Conservation (phyloP, 2,113 vertebrate species). For the Coryphaenoides rupestris region DNA sequence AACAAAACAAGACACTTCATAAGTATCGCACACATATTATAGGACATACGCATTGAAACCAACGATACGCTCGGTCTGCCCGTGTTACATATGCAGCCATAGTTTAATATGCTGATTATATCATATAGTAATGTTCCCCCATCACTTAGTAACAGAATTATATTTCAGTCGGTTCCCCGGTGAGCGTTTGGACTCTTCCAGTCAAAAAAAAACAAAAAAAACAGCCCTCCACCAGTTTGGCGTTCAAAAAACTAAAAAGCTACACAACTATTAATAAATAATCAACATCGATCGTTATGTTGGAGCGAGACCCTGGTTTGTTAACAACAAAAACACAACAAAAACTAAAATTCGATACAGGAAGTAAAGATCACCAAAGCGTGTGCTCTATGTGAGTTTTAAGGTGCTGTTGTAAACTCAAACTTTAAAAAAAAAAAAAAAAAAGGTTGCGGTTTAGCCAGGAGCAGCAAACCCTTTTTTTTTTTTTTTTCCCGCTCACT, state of each 20-base stretch:
- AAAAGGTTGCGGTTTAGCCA: conserved; percentile 37
- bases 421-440: too few relatives aligned
- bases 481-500: too few relatives aligned
- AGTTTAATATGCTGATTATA: conserved; percentile 52
- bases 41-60: conserved; percentile 65
- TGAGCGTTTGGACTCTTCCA: conserved; percentile 66
- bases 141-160: conserved; percentile 55
- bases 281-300: conserved; percentile 69
- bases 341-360: conserved; percentile 46
- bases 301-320: conserved; percentile 77
- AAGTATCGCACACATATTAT: conserved; percentile 65
- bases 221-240: conserved; percentile 71
- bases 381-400: conserved; percentile 73
- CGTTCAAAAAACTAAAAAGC: conserved; percentile 62
- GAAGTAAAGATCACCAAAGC: conserved; percentile 73
- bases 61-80: conserved; percentile 56
- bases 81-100: conserved; percentile 59
- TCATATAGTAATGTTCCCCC: conserved; percentile 40
- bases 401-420: conserved; percentile 78
- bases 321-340: conserved; percentile 17
- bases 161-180: conserved; percentile 75
- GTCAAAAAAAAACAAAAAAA: too few relatives aligned
- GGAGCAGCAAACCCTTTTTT: conserved; percentile 55
- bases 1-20: conserved; percentile 74
- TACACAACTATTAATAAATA: conserved; percentile 74